Percentiles rank a stretch among this genome's conserved stretches.
These are phyloP conservation scores for Arnoldichthys spilopterus DNA, from an alignment of 2,797 vertebrate genomes.

Conservation along the genomic window DNA sequence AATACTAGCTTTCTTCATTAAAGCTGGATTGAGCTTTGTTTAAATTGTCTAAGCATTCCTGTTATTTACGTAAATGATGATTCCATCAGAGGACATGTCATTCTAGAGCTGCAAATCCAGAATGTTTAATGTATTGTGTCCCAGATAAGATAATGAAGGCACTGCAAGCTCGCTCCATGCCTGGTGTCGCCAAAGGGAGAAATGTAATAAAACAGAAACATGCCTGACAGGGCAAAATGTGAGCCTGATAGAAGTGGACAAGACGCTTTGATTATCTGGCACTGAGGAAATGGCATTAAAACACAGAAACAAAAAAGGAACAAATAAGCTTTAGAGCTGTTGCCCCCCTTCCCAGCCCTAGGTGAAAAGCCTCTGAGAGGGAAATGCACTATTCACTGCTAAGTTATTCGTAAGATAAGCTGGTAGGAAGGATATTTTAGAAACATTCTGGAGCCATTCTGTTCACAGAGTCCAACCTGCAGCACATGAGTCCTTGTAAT, in stretches of 20 bases:
- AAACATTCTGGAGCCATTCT: slow-evolving; percentile 8
- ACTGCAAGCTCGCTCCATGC: slow-evolving; percentile 28
- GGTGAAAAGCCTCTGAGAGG: slow-evolving; percentile 15
- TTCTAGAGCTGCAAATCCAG: slow-evolving; percentile 60
- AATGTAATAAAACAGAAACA: slow-evolving; percentile 41
- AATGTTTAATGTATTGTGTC: slow-evolving; percentile 76
- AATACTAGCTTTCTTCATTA: slow-evolving; percentile 34
- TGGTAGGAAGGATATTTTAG: slow-evolving; percentile 27
- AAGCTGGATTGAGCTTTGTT: slow-evolving; percentile 48
- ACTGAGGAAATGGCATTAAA: slow-evolving; percentile 35
- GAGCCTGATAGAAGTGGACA: slow-evolving; percentile 44
- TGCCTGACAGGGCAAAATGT: slow-evolving; percentile 34
- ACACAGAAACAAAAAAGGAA: slow-evolving; percentile 25
- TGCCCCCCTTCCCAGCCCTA: too few species aligned
- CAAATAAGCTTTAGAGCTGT: slow-evolving; percentile 18
- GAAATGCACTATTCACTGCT: neutral
- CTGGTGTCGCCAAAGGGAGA: slow-evolving; percentile 35
- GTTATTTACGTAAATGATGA: slow-evolving; percentile 79
- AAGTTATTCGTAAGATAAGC: slow-evolving; percentile 24
- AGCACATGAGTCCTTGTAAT: slow-evolving; percentile 21
- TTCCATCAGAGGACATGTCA: slow-evolving; percentile 69
- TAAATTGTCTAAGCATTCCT: slow-evolving; percentile 55
- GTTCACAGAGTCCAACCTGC: neutral
- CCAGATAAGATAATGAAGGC: slow-evolving; percentile 65
- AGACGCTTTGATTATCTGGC: slow-evolving; percentile 46